phyloP scores from a whole-genome alignment of 2,797 vertebrate genomes.

The Fistularia commersonii region DNA sequence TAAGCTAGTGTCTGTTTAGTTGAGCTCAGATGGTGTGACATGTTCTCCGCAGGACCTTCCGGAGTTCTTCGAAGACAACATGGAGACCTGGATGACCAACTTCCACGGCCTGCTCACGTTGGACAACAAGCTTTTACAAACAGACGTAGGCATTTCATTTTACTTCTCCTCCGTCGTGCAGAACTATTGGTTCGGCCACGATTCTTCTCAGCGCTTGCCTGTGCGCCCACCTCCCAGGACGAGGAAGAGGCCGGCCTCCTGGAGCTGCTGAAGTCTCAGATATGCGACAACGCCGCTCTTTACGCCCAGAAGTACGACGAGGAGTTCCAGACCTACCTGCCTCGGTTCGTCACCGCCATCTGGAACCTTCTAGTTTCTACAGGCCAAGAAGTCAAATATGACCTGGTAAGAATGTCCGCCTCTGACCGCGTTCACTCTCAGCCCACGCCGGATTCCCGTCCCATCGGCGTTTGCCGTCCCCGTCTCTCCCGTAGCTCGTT shows the following conservation, averaged over 20 bases:
- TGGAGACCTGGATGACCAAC: constrained; percentile 99
- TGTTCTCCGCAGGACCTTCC: constrained; percentile 85
- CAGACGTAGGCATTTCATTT: constrained; percentile 81
- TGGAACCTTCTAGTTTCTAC: constrained; percentile 98
- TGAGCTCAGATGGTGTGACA: too few relatives aligned
- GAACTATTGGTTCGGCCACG: not conserved
- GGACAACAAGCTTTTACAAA: constrained; percentile 98
- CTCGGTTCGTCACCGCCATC: constrained; percentile 95
- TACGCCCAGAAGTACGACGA: constrained; percentile 99
- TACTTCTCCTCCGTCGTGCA: not conserved
- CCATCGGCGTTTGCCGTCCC: not conserved
- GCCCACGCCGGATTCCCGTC: not conserved
- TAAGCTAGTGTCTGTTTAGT: not conserved
- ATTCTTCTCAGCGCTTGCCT: not conserved
- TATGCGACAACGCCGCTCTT: constrained; percentile 97
- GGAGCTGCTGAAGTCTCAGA: constrained; percentile 96
- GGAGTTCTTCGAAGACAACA: constrained; percentile 99
- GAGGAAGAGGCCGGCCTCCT: constrained; percentile 96
- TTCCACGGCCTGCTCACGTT: constrained; percentile 94
- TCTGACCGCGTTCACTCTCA: not conserved
- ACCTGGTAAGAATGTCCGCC: constrained; percentile 81
- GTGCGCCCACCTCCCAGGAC: constrained; percentile 74
- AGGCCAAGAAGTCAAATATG: constrained; percentile 97
- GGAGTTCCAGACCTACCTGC: constrained; percentile 94
- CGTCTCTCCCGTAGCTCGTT: constrained; percentile 81